These are phyloP conservation scores for Eutrigla gurnardus DNA, from an alignment of 2,797 vertebrate species.

Conservation along the genomic window DNA sequence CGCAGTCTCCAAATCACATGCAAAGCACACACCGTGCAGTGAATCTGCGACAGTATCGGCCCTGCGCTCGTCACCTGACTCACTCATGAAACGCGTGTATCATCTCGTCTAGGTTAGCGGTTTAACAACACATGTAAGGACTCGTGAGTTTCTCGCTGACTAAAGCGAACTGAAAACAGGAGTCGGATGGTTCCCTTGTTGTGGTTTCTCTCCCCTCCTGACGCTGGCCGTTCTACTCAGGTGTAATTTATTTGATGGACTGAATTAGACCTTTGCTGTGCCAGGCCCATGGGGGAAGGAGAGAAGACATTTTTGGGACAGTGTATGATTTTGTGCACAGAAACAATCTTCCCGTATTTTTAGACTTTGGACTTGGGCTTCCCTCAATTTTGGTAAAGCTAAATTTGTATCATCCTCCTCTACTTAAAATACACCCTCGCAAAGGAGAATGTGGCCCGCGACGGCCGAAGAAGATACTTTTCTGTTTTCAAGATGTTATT, in stretches of 20 bases:
- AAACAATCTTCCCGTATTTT: slow-evolving; percentile 76
- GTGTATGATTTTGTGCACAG: slow-evolving; percentile 76
- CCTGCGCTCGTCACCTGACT: slow-evolving; percentile 42
- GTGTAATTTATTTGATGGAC: slow-evolving; percentile 66
- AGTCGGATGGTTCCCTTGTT: slow-evolving; percentile 13
- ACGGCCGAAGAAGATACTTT: slow-evolving; percentile 66
- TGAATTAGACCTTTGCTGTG: slow-evolving; percentile 53
- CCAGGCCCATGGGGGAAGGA: slow-evolving; percentile 34
- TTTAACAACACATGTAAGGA: slow-evolving; percentile 17
- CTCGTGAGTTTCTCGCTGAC: slow-evolving; percentile 16
- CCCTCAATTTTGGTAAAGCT: slow-evolving; percentile 81
- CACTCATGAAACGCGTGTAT: slow-evolving; percentile 4
- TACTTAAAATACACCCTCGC: slow-evolving; percentile 59
- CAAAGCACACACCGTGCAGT: slow-evolving; percentile 8
- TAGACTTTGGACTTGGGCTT: slow-evolving; percentile 74
- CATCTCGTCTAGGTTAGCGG: neutral
- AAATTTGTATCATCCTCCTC: slow-evolving; percentile 77
- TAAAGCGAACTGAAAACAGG: slow-evolving; percentile 1
- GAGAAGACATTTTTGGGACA: slow-evolving; percentile 52
- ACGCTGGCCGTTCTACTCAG: slow-evolving; percentile 64
- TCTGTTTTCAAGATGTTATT: slow-evolving; percentile 48
- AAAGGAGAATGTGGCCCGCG: slow-evolving; percentile 59
- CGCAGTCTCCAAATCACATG: slow-evolving; percentile 3
- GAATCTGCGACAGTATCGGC: slow-evolving; percentile 41
- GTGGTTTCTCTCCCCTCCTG: slow-evolving; percentile 27